These are phyloP conservation scores for Melinaea menophilus DNA, from an alignment of 2,888 invertebrate genomes.

Conservation along the genomic window DNA sequence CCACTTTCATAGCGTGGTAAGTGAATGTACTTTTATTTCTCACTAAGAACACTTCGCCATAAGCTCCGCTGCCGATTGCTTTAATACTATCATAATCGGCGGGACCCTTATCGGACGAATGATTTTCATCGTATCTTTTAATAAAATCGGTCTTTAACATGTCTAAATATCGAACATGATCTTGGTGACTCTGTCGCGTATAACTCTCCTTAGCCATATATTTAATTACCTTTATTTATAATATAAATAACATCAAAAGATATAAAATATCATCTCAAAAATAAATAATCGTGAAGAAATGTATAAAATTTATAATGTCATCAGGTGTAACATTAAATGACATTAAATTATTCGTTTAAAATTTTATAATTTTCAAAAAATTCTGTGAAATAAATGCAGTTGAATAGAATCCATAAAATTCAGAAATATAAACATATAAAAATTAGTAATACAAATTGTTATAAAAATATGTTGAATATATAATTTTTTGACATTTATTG, in stretches of 20 bases:
- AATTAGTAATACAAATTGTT: no score
- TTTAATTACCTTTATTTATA: constrained; percentile 11
- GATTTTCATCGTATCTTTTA: constrained; percentile 42
- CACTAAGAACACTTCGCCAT: constrained; percentile 89
- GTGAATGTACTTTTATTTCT: constrained; percentile 79
- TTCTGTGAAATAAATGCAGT: no score
- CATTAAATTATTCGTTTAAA: background rate
- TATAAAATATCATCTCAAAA: constrained; percentile 34
- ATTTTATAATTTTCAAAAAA: background rate
- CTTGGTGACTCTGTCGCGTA: constrained; percentile 53
- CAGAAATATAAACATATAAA: no score
- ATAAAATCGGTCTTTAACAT: constrained; percentile 58
- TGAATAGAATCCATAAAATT: no score
- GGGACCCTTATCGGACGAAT: constrained; percentile 34
- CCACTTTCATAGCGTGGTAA: constrained; percentile 93
- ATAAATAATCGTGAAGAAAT: constrained; percentile 19
- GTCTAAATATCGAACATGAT: constrained; percentile 57
- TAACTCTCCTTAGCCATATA: constrained; percentile 53
- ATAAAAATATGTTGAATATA: no score
- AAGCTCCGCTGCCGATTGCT: constrained; percentile 92
- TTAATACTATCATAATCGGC: constrained; percentile 85
- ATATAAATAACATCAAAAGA: constrained; percentile 17
- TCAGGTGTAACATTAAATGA: background rate
- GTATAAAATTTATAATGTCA: constrained; percentile 23
- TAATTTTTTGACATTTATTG: no score